Base-by-base conservation (phyloP, 2,888 invertebrate genomes). In the Operophtera brumata region DNA sequence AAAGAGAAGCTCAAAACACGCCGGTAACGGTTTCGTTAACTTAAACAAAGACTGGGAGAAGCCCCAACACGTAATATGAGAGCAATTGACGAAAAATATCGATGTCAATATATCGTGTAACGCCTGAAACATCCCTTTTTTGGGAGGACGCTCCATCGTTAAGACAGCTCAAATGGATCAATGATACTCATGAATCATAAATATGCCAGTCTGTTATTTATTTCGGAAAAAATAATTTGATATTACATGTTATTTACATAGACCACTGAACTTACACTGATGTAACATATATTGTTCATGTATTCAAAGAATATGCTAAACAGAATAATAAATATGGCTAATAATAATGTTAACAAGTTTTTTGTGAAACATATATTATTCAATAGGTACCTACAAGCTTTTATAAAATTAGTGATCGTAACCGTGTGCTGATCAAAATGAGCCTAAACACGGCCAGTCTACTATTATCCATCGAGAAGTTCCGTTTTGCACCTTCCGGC, bases 61-160 rank as follows among this genome's bases (percentile, higher is more conserved):
- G 69, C 71, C 72, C 62, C 57, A 53, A 64, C 62, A 57, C 61
- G 71, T 66, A 71, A 74, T 57, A 48, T 58, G 69, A 74, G 64
- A 69, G 59, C 58, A 63, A 67, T 66, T 64, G 61, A 67, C 65
- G 64, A 71, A 70, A 66, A 69, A 71, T 69, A 71, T 73, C 72
- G 60, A 68, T 71, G 65, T 65, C 69, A 54, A 60, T 59, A 66
- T 76, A 75, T 77, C 69, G 63, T 52, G 65, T 79, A 57, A 66
- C 77, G 59, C 48, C 13, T 56, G 52, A 64, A 49, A 69, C 59
- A 64, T 64, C 68, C 61, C 68, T 66, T 68, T 68, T 66, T 68
- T 55, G 20, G 50, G 55, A 66, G 56, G 50, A 36, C 47, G 48
- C 52, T 39, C 9, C 5, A 12, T 37, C 6, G 11, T 20, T 20